phyloP scores from a whole-genome alignment of 1,140 invertebrate genomes.

The Lasioglossum albipes region DNA sequence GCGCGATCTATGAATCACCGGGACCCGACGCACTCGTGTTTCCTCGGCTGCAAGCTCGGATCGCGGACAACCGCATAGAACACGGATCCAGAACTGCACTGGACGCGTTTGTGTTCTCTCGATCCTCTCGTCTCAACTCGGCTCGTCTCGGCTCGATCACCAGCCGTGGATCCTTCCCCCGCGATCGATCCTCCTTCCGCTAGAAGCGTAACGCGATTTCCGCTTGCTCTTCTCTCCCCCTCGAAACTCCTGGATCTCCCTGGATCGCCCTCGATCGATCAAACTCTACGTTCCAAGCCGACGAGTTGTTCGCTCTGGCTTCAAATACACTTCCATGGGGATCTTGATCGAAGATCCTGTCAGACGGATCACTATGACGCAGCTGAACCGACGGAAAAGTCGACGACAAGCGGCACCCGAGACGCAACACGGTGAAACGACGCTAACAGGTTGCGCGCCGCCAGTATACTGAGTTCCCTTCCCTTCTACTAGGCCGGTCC shows the following conservation, averaged over 20 bases:
- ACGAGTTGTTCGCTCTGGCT: too few species aligned
- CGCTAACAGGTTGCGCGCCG: conserved; percentile 68
- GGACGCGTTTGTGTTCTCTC: too few species aligned
- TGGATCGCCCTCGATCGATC: too few species aligned
- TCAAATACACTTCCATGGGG: too few species aligned
- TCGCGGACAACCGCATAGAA: conserved; percentile 1
- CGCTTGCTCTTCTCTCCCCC: background rate
- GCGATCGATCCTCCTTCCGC: background rate
- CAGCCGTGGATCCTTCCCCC: background rate
- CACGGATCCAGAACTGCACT: background rate
- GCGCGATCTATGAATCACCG: background rate
- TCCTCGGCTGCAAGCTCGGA: background rate
- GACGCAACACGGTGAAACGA: conserved; percentile 13
- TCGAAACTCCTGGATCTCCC: too few species aligned
- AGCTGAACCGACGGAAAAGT: background rate
- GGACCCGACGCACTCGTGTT: background rate
- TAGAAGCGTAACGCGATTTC: background rate
- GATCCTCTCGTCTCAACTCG: too few species aligned
- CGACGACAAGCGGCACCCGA: background rate
- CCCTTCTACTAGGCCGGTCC: conserved; percentile 32
- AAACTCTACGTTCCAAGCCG: too few species aligned
- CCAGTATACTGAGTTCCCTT: conserved; percentile 65
- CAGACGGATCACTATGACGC: background rate
- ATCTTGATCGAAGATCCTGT: too few species aligned
- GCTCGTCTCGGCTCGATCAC: conserved; percentile 4